Evolutionary conservation across 37 sponge, comb jelly and placozoan species (phyloP).

Genomic region (Agelas oroides): DNA sequence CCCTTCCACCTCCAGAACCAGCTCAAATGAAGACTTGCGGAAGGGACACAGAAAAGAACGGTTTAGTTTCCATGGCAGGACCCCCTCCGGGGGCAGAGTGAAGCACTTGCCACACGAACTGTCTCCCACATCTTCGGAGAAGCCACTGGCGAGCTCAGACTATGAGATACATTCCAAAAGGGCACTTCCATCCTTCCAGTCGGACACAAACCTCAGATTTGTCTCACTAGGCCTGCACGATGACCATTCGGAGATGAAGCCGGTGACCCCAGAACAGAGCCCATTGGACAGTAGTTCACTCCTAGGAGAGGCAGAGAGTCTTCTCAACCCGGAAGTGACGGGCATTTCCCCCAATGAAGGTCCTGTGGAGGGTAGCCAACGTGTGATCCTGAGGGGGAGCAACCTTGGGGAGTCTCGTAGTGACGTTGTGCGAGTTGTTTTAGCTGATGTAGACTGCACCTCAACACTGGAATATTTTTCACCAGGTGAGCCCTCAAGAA

Average conservation of each 20-base stretch:
- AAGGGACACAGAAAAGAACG: not conserved
- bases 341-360: constrained; percentile 85
- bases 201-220: not conserved
- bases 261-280: too few relatives aligned
- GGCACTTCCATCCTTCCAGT: not conserved
- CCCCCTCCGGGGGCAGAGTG: constrained; percentile 27
- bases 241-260: too few relatives aligned
- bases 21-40: constrained; percentile 37
- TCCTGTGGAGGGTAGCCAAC: constrained; percentile 57
- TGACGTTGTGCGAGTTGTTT: constrained; percentile 68
- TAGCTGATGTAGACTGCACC: constrained; percentile 88
- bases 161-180: not conserved
- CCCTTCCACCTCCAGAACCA: constrained; percentile 4
- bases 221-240: too few relatives aligned
- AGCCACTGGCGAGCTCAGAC: not conserved
- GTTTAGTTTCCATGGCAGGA: constrained; percentile 7
- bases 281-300: too few relatives aligned
- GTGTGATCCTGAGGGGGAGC: constrained; percentile 77
- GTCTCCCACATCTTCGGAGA: not conserved
- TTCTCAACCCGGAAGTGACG: constrained; percentile 67
- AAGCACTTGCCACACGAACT: not conserved
- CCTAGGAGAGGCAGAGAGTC: not conserved
- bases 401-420: constrained; percentile 66
- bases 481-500: constrained; percentile 39
- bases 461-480: constrained; percentile 82